Conservation (phyloP, 2,113 vertebrate species). For the Crotalus helleri region DNA sequence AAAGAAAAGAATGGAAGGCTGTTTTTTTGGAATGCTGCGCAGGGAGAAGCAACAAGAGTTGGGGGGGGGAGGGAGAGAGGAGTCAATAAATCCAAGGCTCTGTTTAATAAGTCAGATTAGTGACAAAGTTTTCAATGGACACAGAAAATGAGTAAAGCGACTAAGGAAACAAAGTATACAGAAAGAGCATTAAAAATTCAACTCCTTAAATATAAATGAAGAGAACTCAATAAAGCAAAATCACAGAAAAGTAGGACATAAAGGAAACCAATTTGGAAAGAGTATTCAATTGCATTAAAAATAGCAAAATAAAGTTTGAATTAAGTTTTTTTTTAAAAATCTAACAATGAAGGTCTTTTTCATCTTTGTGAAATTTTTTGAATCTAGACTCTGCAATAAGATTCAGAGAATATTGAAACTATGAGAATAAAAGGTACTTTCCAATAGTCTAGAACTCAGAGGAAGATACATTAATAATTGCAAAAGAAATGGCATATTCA, state of each 20-base stretch:
- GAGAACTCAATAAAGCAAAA: neutral
- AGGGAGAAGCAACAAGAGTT: neutral
- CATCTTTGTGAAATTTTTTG: neutral
- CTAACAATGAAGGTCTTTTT: neutral
- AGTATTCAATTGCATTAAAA: neutral
- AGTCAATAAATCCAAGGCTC: neutral
- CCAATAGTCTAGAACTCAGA: neutral
- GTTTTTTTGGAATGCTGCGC: neutral
- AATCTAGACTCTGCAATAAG: neutral
- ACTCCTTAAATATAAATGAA: neutral
- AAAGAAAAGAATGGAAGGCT: neutral
- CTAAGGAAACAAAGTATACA: neutral
- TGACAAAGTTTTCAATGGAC: neutral
- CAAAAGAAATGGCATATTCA: neutral
- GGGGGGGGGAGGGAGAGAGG: neutral
- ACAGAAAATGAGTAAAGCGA: neutral
- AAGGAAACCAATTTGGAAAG: neutral
- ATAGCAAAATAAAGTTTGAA: neutral
- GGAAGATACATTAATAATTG: neutral
- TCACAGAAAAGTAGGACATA: neutral
- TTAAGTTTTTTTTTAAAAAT: neutral
- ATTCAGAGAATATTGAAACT: neutral
- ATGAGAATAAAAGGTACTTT: neutral
- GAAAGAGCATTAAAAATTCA: neutral
- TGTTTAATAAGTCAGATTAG: neutral